Evolutionary conservation across 2,888 invertebrate genomes (phyloP), one percentile per base, ranked within the genome.

Genomic region (Spodoptera picta): DNA sequence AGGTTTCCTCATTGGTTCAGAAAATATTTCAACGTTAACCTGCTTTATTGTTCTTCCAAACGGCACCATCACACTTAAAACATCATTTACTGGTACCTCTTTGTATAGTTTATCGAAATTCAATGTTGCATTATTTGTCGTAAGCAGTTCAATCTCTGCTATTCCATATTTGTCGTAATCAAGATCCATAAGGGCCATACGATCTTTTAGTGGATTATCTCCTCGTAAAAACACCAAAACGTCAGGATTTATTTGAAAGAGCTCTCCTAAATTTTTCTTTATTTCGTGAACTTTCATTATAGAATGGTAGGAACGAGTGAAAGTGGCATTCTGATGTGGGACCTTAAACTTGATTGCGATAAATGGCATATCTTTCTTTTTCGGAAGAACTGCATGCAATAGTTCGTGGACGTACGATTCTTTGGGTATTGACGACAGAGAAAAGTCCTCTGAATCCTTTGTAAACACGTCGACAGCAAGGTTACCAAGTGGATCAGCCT

Each of bases 1-100:
- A 0, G 98, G 97, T 84, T 98, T 98, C 46, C 94, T 84, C 44
- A 97, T 96, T 0, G 87, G 87, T 27, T 90, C 87, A 9, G 87
- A 90, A 74, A 93, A 94, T 82, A 95, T 87, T 87, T 95, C 95
- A 12, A 95, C 95, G 74, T 93, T 95, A 9, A 95, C 83, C 77
- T 92, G 89, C 73, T 91, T 94, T 3, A 88, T 44, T 3, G 87
- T 88, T 55, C 75, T 82, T 4, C 94, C 95, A 66, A 90, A 89
- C 0, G 92, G 93, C 23, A 95, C 91, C 62, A 86, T 86, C 3
- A 95, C 93, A 14, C 90, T 91, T 56, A 95, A 72, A n/a, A 95
- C 89, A 77, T 95, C 95, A 62, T 91, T 90, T 3, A 90, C 67
- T 0, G 92, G 90, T 50, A 90, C 79, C 81, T 95, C 95, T 74